Base-by-base conservation (phyloP, 2,888 invertebrate genomes). In the Idaea straminata region DNA sequence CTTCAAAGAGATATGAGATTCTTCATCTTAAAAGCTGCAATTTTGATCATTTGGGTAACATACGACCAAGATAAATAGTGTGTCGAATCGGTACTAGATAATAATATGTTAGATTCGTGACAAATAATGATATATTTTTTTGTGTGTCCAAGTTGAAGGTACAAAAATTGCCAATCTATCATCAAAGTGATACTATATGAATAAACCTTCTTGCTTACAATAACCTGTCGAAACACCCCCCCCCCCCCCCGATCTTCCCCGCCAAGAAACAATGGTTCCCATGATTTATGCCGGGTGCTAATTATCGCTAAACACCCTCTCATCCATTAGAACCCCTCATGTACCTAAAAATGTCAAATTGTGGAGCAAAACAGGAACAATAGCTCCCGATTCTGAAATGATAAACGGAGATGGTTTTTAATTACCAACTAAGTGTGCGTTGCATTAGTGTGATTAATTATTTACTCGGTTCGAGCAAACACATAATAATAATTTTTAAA, bases 301-400 rank as follows among this genome's bases (percentile, higher is more conserved):
- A 83, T 83, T 82, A 82, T 77, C 76, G 76, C 80, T 83, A 82
- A 82, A 78, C 79, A 82, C 77, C 81, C 77, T 74, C 79, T 78
- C 83, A 83, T 83, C 81, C 76, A 82, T 83, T 83, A 83, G 76
- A 69, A 66, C 71, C 73, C 74, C 74, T 76, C 5, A 76, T 76
- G 75, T 74, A 76, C 78, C 77, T 7, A 74, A 79, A 83, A 83
- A 83, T 83, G 82, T 82, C 83, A 74, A 77, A 76, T 75, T 69
- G 63, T 59, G 16, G 15, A 59, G 59, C 68, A 72, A 73, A 68
- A 72, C 73, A 61, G 61, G 64, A 62, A 76, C 75, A 74, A 74
- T 71, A 71, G 66, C 57, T 7, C 38, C 16, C 34, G 67, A 60
- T 57, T 63, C 57, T 47, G 38, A 62, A 34, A 59, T 59, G 16